Evolutionary conservation across 2,888 invertebrate species (phyloP).

Genomic region (Eurytoma californica): DNA sequence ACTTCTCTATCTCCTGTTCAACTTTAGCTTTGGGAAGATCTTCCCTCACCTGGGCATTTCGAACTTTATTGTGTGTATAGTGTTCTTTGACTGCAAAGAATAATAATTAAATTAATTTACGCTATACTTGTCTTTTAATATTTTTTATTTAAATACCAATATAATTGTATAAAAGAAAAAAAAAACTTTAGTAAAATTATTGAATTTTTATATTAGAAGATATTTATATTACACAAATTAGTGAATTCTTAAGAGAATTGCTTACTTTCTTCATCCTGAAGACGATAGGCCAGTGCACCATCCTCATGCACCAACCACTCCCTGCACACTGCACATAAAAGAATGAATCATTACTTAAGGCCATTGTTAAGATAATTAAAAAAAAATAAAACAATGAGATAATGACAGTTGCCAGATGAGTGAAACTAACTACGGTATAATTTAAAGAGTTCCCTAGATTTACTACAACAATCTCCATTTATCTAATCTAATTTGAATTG

Average conservation of each 20-base stretch:
- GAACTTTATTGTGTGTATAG: slow-evolving; percentile 84
- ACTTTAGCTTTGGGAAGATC: slow-evolving; percentile 86
- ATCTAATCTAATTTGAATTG: too few species aligned
- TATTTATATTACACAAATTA: too few species aligned
- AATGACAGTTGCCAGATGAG: slow-evolving; percentile 11
- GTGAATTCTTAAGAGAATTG: too few species aligned
- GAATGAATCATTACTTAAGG: slow-evolving; percentile 57
- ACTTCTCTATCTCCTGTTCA: slow-evolving; percentile 83
- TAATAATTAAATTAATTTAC: slow-evolving; percentile 16
- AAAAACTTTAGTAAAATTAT: too few species aligned
- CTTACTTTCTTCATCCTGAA: slow-evolving; percentile 88
- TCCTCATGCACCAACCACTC: slow-evolving; percentile 91
- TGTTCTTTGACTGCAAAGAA: slow-evolving; percentile 81
- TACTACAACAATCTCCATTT: too few species aligned
- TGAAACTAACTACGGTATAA: neutral
- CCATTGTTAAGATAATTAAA: slow-evolving; percentile 26
- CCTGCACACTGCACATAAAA: slow-evolving; percentile 80
- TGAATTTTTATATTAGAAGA: too few species aligned
- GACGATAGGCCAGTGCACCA: slow-evolving; percentile 86
- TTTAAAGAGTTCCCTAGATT: too few species aligned
- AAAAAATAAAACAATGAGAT: slow-evolving; percentile 14
- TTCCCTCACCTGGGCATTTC: slow-evolving; percentile 86
- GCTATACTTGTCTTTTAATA: neutral
- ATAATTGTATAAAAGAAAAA: neutral
- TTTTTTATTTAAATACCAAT: neutral